Evolutionary conservation across 2,113 vertebrate species (phyloP), one percentile per base, ranked within the genome.

Genomic region (Cyphomyrus discorhynchus): DNA sequence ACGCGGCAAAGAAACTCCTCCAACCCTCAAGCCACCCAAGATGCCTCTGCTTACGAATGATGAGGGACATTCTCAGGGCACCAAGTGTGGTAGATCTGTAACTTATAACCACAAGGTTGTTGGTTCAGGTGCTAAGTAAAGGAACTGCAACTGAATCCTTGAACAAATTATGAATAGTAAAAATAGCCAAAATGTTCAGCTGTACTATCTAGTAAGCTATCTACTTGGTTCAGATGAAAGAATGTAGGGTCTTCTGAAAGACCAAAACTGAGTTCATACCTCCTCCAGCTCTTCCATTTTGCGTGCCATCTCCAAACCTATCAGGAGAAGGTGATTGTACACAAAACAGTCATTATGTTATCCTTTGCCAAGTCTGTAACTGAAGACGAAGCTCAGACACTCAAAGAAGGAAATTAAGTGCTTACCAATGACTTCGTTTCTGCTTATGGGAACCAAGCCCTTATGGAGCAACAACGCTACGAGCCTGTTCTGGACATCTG

Each of bases 401-500:
- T 21, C 21, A n/a, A 19, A 47, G 45, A 42, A 47, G 7, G 45
- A 47, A 24, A 31, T 31, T 45, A 46, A n/a, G 3, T 47, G 70
- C 93, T 94, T 91, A 96, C 95, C 95, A 19, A 94, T 82, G 84
- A 88, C 77, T 24, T 94, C 89, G 2, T 94, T 92, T 84, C 91
- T 95, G 90, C 94, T 92, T 42, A 92, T 83, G 42, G 94, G 93
- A 90, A 88, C 58, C 87, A 94, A 89, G 88, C 92, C 94, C 91
- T 95, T 95, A 52, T 92, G 93, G 9, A 96, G 90, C 90, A 96
- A 88, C 58, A 95, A 91, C 3, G 94, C 91, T 5, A 96, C 86
- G 45, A 96, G 94, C 91, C 94, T 95, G 90, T 91, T 94, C 49
- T 95, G 94, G 13, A 91, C 9, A 39, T 95, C 92, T 90, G 90